Evolutionary conservation across 2,113 vertebrate genomes (phyloP).

Genomic region (Melospiza georgiana): DNA sequence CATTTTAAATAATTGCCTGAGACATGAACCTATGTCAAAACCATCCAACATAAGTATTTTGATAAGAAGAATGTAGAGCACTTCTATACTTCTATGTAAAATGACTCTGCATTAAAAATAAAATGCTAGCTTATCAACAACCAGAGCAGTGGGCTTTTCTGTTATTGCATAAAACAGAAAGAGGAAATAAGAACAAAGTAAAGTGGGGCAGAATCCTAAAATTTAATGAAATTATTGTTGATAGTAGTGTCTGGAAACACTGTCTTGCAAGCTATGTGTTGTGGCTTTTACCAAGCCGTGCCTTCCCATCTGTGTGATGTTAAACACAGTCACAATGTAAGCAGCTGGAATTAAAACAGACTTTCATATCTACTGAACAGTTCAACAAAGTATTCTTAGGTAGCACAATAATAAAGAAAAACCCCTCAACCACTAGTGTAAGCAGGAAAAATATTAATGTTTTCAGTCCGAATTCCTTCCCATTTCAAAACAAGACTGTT

Average conservation of each 20-base stretch:
- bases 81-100: not conserved
- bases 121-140: not conserved
- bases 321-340: not conserved
- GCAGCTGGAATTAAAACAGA: not conserved
- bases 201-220: not conserved
- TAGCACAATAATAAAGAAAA: not conserved
- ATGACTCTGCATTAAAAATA: not conserved
- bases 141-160: not conserved
- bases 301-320: not conserved
- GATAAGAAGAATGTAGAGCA: not conserved
- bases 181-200: not conserved
- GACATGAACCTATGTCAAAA: not conserved
- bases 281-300: not conserved
- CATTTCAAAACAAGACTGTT: not conserved
- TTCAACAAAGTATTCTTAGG: not conserved
- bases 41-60: not conserved
- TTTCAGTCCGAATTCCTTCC: not conserved
- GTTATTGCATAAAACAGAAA: not conserved
- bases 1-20: not conserved
- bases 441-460: not conserved
- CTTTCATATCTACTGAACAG: not conserved
- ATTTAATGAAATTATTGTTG: not conserved
- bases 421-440: accelerated
- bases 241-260: not conserved
- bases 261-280: not conserved